phyloP scores from a whole-genome alignment of 2,797 vertebrate genomes.

The Loris lydekkerianus region DNA sequence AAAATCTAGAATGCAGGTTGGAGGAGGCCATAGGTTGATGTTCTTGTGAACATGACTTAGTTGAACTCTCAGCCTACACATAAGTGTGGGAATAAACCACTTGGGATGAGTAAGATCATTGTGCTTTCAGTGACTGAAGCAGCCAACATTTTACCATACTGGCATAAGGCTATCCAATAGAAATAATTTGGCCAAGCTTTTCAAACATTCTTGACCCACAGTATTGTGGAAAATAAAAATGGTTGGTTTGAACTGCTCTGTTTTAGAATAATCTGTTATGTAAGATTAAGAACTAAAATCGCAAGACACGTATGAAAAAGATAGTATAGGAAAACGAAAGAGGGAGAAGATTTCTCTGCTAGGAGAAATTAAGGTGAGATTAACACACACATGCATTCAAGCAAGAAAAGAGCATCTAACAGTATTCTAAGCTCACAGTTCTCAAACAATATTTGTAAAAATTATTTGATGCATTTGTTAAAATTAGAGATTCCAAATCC shows the following conservation, averaged over 20 bases:
- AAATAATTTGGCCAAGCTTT: not conserved
- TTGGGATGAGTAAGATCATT: not conserved
- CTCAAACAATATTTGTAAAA: not conserved
- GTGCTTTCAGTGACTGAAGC: not conserved
- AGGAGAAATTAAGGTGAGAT: not conserved
- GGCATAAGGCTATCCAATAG: accelerated
- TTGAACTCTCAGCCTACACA: not conserved
- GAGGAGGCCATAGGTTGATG: not conserved
- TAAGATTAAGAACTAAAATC: not conserved
- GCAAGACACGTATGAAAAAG: not conserved
- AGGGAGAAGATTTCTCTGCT: not conserved
- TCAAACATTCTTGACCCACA: not conserved
- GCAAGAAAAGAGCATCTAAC: not conserved
- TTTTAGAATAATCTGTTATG: not conserved
- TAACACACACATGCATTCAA: not conserved
- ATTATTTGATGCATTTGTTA: not conserved
- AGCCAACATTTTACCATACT: not conserved
- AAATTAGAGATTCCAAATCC: not conserved
- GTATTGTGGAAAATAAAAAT: not conserved
- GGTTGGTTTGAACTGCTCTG: not conserved
- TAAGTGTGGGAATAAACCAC: not conserved
- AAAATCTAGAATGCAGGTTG: not conserved
- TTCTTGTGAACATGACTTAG: not conserved
- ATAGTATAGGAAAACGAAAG: not conserved
- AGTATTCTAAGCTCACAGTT: not conserved